These are phyloP conservation scores for Trachymyrmex cornetzi DNA, from an alignment of 1,140 invertebrate genomes.

Conservation along the genomic window DNA sequence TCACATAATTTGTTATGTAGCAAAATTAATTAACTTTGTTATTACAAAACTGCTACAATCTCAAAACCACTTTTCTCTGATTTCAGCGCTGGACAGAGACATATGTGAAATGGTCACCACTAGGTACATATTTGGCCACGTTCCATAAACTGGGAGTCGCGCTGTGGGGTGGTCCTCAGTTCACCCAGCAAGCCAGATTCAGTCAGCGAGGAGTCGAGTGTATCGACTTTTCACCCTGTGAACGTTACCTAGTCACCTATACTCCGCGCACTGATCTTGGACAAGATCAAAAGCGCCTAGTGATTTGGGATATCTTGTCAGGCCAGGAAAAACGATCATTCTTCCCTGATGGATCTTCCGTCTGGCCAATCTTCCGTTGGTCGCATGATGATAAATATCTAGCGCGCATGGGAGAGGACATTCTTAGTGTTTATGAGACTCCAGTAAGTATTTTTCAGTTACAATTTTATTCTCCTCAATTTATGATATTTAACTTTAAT, in stretches of 20 bases:
- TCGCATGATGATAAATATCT: constrained; percentile 99
- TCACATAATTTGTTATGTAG: not conserved
- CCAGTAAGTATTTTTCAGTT: constrained; percentile 87
- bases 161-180: constrained; percentile 98
- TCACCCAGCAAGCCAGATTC: constrained; percentile 96
- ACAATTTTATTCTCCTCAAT: not conserved
- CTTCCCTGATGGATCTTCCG: constrained; percentile 92
- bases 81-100: constrained; percentile 96
- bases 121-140: constrained; percentile 98
- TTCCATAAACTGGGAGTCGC: constrained; percentile 98
- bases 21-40: constrained; percentile 4
- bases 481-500: constrained; percentile 26
- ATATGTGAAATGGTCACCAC: constrained; percentile 98
- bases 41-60: not conserved
- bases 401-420: constrained; percentile 94
- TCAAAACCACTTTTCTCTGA: not conserved
- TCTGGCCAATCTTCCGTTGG: constrained; percentile 99
- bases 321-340: constrained; percentile 97
- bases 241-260: constrained; percentile 98
- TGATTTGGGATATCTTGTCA: constrained; percentile 98
- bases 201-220: constrained; percentile 96
- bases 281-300: constrained; percentile 91
- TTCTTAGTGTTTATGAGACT: constrained; percentile 98
- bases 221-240: constrained; percentile 99
- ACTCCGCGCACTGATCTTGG: constrained; percentile 91